Evolutionary conservation across 2,113 vertebrate species (phyloP).

Genomic region (Callorhinus ursinus): DNA sequence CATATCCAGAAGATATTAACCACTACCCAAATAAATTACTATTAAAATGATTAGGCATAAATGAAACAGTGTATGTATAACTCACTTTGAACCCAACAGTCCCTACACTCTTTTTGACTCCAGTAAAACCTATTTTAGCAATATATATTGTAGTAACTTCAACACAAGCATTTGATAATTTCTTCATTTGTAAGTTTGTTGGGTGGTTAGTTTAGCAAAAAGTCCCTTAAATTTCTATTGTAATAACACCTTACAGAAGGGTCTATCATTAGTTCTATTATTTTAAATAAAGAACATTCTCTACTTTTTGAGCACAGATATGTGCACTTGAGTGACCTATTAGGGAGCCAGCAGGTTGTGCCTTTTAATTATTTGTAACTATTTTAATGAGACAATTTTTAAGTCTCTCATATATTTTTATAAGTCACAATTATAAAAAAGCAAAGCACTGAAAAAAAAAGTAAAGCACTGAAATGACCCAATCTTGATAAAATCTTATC

Average conservation of each 20-base stretch:
- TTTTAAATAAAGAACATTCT: background rate
- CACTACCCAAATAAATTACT: conserved; percentile 56
- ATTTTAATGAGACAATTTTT: conserved; percentile 21
- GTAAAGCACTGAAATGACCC: background rate
- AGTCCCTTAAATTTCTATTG: background rate
- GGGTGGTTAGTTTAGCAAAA: background rate
- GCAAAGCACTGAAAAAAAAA: background rate
- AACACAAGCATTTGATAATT: background rate
- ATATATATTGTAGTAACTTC: background rate
- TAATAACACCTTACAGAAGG: background rate
- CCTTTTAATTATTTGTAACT: conserved; percentile 19
- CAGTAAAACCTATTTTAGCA: background rate
- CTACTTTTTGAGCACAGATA: background rate
- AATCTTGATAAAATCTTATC: background rate
- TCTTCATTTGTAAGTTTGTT: background rate
- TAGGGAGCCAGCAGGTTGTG: background rate
- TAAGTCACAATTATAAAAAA: background rate
- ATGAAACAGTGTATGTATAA: background rate
- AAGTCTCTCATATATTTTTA: background rate
- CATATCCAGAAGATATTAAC: conserved; percentile 52
- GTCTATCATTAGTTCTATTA: background rate
- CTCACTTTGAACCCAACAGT: background rate
- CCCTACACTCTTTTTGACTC: background rate
- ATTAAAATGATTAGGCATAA: conserved; percentile 40
- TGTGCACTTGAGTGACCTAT: background rate